Base-by-base conservation (phyloP, 2,797 vertebrate species). In the Coracias cyanogaster region DNA sequence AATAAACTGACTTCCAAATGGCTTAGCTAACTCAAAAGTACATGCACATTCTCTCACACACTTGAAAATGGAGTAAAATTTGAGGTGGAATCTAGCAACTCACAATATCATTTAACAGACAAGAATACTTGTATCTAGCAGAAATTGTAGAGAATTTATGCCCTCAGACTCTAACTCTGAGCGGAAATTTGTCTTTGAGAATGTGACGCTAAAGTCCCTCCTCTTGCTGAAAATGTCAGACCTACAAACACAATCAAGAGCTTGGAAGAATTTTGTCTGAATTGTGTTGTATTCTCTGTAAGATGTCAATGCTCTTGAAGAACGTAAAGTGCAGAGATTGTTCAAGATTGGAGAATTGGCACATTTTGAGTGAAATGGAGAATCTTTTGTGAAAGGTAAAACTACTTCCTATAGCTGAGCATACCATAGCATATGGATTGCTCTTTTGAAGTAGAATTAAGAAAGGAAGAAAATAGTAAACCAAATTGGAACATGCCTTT, bases 101-200 rank as follows among this genome's bases (percentile, higher is more conserved):
- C 71, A 69, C 43, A 67, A 28, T 45, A 60, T 64, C 6, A 52
- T 85, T 94, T 87, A 82, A 65, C 41, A 93, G 37, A 80, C 92
- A 77, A 82, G 2, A 86, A 20, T 89, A 85, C 57, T 77, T 85
- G 37, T 66, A 71, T 29, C 16, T 33, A 67, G 43, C 6, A 92
- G 69, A 81, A 93, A 64, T 3, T 6, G 6, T 16, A 35, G 55
- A 49, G 78, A 85, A 91, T 80, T 66, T 87, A 60, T 84, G 55
- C 64, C 41, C 66, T 5, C 18, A 80, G 33, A 82, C 26, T 60
- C 52, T 37, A 92, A 67, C 21, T 77, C 25, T 52, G 55, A 91
- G 57, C 37, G 87, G 67, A 89, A 85, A 90, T 93, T 92, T 93
- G 14, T 82, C 86, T 82, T 43, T 86, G 61, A 87, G 71, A 83